Conservation (phyloP, 2,888 invertebrate genomes). For the Apantesis nais region DNA sequence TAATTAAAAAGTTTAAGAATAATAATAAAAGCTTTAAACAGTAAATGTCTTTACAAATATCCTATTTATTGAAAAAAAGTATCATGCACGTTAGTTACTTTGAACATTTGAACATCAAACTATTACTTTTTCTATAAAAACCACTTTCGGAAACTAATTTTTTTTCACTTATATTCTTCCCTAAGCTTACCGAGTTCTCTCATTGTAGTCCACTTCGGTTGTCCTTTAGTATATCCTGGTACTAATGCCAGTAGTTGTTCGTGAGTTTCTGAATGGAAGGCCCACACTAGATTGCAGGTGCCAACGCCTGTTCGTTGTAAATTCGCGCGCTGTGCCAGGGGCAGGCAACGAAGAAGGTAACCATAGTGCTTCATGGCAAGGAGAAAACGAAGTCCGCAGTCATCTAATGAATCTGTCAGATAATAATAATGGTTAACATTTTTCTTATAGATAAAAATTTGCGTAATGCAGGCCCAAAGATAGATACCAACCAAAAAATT, state of each 20-base stretch:
- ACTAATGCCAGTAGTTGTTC: slow-evolving; percentile 96
- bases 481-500: neutral
- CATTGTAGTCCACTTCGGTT: slow-evolving; percentile 95
- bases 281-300: slow-evolving; percentile 98
- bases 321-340: slow-evolving; percentile 93
- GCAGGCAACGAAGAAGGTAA: slow-evolving; percentile 96
- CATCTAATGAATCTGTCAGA: slow-evolving; percentile 93
- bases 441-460: neutral
- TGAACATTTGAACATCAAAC: neutral
- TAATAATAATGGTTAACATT: neutral
- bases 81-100: neutral
- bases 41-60: too few species aligned
- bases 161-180: neutral
- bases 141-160: neutral
- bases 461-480: neutral
- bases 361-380: slow-evolving; percentile 99
- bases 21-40: too few species aligned
- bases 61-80: too few species aligned
- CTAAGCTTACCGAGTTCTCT: slow-evolving; percentile 90
- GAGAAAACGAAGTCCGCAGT: slow-evolving; percentile 98
- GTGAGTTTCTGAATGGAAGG: slow-evolving; percentile 99
- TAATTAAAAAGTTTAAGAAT: neutral
- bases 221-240: slow-evolving; percentile 94
- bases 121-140: neutral
- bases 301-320: slow-evolving; percentile 95